Conservation (phyloP, 1,140 invertebrate genomes). For the Oscheius sp. region DNA sequence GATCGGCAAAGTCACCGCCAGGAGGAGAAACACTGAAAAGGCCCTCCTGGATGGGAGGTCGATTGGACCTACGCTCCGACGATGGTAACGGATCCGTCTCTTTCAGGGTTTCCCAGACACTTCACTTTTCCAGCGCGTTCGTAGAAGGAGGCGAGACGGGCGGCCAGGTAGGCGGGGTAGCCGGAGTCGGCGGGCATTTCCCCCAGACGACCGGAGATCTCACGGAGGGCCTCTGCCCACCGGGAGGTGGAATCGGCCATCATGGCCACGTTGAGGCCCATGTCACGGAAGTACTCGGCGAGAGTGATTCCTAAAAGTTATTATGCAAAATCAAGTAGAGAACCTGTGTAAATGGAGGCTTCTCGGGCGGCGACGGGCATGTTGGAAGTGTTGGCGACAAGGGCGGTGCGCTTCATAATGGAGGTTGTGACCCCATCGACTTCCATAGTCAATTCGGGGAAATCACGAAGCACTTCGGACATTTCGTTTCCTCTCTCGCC, state of each 20-base stretch:
- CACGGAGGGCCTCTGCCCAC: conserved; percentile 86
- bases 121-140: conserved; percentile 88
- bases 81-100: conserved; percentile 94
- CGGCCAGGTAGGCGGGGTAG: conserved; percentile 95
- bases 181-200: conserved; percentile 95
- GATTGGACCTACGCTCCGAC: conserved; percentile 83
- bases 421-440: conserved; percentile 90
- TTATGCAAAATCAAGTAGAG: neutral
- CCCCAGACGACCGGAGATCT: conserved; percentile 97
- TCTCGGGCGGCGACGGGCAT: conserved; percentile 99
- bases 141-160: conserved; percentile 94
- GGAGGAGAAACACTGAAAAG: conserved; percentile 81
- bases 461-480: conserved; percentile 89
- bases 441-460: conserved; percentile 92
- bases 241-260: conserved; percentile 97
- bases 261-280: conserved; percentile 99
- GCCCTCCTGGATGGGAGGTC: too few relatives aligned
- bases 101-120: conserved; percentile 90
- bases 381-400: conserved; percentile 98
- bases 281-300: conserved; percentile 94
- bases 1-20: conserved; percentile 99
- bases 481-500: conserved; percentile 81
- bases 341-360: conserved; percentile 95
- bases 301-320: conserved; percentile 79
- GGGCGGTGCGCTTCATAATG: conserved; percentile 96